Evolutionary conservation across 1,140 invertebrate species (phyloP), one percentile per base, ranked within the genome.

Genomic region (Lysiphlebus fabarum): DNA sequence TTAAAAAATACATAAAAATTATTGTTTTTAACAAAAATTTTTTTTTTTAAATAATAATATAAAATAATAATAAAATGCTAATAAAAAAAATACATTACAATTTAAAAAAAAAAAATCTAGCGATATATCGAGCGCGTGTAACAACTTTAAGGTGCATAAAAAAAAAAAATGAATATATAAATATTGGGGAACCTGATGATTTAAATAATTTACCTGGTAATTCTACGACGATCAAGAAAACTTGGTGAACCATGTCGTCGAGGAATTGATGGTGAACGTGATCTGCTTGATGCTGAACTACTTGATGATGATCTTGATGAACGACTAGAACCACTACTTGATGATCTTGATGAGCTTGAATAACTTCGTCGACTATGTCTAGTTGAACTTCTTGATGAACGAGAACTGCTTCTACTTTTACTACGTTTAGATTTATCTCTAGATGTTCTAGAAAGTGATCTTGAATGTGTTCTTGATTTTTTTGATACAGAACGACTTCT

Each of bases 161-260:
- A 34, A 48, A 43, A 42, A 34, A 45, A 34, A 53, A 56, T 12
- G 4, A 26, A 26, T 26, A n/a, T n/a, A n/a, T n/a, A 62, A 58
- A 57, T 56, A 47, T 49, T 14, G 14, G 8, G 8, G 12, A 55
- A 36, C 11, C 14, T 45, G 48, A 38, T 11, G 36, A 49, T 36
- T 11, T 14, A 56, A 34, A 40, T 17, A 50, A 56, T n/a, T 81
- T 84, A 96, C 92, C 92, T 95, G 51, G 93, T 95, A 64, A 96
- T 95, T 62, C 93, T 83, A 53, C 93, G 82, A 69, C 91, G 83
- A 71, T 95, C 92, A 40, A 95, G 79, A 77, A 95, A 95, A 73
- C 91, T 93, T 2, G 93, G 93, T 45, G 92, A 95, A 36, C 93
- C 92, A 65, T 89, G 85, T 62, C 93, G 84, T 48, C 92, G 81